Conservation (phyloP, 1,140 invertebrate genomes). For the Leguminivora glycinivorella region DNA sequence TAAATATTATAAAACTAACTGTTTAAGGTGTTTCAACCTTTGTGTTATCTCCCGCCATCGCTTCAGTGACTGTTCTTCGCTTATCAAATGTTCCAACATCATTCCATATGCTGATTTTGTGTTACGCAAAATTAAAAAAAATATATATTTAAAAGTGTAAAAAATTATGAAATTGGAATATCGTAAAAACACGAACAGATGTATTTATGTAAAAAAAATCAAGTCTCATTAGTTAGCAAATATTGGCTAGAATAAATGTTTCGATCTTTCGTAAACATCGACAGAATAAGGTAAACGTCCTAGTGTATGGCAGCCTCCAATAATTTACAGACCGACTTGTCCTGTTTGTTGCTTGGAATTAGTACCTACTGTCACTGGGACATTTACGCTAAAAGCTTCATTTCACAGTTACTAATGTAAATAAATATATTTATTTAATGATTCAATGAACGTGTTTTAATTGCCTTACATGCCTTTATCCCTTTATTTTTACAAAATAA, state of each 20-base stretch:
- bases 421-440: conserved; percentile 79
- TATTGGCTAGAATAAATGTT: conserved; percentile 57
- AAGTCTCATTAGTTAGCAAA: conserved; percentile 65
- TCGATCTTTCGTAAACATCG: conserved; percentile 63
- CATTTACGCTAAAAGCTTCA: conserved; percentile 47
- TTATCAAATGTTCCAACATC: conserved; percentile 37
- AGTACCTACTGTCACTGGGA: neutral
- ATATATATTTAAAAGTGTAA: conserved; percentile 49
- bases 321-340: too few relatives aligned
- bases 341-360: too few relatives aligned
- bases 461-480: conserved; percentile 23
- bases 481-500: neutral
- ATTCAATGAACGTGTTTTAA: conserved; percentile 56
- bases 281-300: conserved; percentile 46
- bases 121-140: conserved; percentile 36
- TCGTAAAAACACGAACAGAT: conserved; percentile 60
- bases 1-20: conserved; percentile 47
- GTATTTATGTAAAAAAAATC: conserved; percentile 72
- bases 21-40: conserved; percentile 39
- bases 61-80: conserved; percentile 59
- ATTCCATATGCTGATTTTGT: conserved; percentile 32
- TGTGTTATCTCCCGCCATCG: conserved; percentile 52
- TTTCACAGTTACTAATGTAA: conserved; percentile 72
- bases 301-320: too few relatives aligned
- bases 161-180: conserved; percentile 55